Conservation (phyloP, 1,140 invertebrate genomes). For the Sesamia nonagrioides region DNA sequence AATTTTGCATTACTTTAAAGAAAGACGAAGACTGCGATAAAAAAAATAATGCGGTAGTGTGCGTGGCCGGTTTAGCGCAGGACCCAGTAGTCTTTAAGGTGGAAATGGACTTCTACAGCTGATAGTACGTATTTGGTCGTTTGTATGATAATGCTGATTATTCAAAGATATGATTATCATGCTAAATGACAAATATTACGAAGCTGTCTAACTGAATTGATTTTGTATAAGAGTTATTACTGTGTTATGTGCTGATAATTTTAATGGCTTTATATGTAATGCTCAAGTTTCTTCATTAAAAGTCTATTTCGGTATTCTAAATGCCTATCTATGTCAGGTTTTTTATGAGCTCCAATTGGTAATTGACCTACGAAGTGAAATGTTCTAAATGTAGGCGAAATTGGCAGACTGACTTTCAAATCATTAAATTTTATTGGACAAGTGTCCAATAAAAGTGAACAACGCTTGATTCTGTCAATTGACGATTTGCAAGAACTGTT, state of each 20-base stretch:
- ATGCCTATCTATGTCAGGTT: too few species aligned
- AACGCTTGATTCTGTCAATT: background rate
- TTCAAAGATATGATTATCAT: constrained; percentile 8
- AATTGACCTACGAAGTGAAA: background rate
- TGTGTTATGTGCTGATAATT: background rate
- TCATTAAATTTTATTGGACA: constrained; percentile 2
- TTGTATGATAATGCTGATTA: constrained; percentile 27
- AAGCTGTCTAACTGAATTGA: background rate
- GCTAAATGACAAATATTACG: constrained; percentile 4
- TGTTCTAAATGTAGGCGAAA: background rate
- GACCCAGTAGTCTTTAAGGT: too few species aligned
- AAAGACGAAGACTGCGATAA: too few species aligned
- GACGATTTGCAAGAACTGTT: background rate
- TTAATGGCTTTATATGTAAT: too few species aligned
- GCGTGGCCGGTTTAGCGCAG: too few species aligned
- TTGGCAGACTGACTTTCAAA: background rate
- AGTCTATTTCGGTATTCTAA: too few species aligned
- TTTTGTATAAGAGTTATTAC: constrained; percentile 17
- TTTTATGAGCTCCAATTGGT: background rate
- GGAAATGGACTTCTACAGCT: too few species aligned
- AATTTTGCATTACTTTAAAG: too few species aligned
- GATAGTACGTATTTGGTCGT: constrained; percentile 18
- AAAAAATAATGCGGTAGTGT: too few species aligned
- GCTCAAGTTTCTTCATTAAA: too few species aligned
- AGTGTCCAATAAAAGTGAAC: background rate